Evolutionary conservation across 2,888 invertebrate genomes (phyloP), one percentile per base, ranked within the genome.

Genomic region (Drosophila borealis): DNA sequence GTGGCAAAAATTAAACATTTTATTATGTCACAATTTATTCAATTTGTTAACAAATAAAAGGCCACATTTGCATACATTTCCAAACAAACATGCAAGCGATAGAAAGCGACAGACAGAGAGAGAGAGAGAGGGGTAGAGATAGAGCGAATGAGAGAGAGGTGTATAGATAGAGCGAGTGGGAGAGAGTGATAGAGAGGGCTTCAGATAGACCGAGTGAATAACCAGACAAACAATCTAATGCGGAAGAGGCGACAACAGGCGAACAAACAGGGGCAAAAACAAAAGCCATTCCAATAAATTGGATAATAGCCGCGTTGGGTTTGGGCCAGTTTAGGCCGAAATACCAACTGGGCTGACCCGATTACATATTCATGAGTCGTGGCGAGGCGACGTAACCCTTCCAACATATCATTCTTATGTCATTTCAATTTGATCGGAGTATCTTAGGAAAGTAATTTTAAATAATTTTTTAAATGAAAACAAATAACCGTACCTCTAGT

Each of bases 291-390:
- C 56, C 72, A 68, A 87, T 73, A 80, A 80, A 83, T 83, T 81
- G 75, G 74, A 80, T 78, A 86, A 83, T 65, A 71, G 65, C 45
- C 55, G 21, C 44, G 17, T 17, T 36, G 36, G 36, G 36, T 36
- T 2, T 13, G 36, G 44, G 55, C 55, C 11, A 14, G 53, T 49
- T 46, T 57, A 56, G 71, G 77, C 56, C 50, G 46, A 8, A 29
- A 62, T 53, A 62, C 36, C 59, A 76, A 55, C 45, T 46, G 41
- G 49, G 37, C 66, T 70, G 75, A 61, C 61, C 73, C 85, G 65
- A 73, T 81, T 87, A 79, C 81, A 81, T 82, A 84, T 87, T 80
- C 78, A 81, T 86, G 87, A 79, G 55, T 42, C 44, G 60, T 59
- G 70, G 62, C 59, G 8, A 57, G 70, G 62, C 62, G 17, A 62